phyloP scores from a whole-genome alignment of 1,140 invertebrate species.

The Trichoplusia ni region DNA sequence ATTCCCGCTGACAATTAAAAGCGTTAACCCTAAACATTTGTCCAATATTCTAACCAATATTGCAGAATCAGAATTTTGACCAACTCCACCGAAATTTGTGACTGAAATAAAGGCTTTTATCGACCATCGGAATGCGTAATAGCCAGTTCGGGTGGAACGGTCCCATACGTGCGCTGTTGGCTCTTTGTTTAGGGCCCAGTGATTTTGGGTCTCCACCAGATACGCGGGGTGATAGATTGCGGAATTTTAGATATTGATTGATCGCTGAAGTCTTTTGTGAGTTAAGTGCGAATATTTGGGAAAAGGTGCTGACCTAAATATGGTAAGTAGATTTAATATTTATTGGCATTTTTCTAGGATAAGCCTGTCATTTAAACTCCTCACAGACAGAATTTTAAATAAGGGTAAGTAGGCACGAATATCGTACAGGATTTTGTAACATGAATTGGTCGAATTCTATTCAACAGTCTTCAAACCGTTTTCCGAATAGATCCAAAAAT shows the following conservation, averaged over 20 bases:
- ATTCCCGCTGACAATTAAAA: neutral
- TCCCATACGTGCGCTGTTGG: conserved; percentile 1
- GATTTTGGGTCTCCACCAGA: conserved; percentile 7
- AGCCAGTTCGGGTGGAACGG: neutral
- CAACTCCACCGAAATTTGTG: neutral
- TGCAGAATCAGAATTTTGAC: conserved; percentile 15
- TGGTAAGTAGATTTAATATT: too few relatives aligned
- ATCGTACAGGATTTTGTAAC: too few relatives aligned
- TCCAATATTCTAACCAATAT: neutral
- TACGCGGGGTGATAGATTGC: conserved; percentile 1
- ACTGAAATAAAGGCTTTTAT: conserved; percentile 26
- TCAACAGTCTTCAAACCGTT: too few relatives aligned
- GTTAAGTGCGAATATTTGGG: too few relatives aligned
- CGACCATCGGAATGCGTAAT: conserved; percentile 17
- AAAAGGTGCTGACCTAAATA: too few relatives aligned
- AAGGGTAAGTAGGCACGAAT: too few relatives aligned
- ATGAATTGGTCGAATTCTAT: too few relatives aligned
- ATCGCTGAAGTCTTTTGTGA: conserved; percentile 4
- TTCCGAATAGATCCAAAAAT: too few relatives aligned
- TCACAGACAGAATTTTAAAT: too few relatives aligned
- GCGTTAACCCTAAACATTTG: neutral
- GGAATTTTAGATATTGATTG: conserved; percentile 19
- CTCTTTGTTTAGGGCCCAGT: conserved; percentile 26
- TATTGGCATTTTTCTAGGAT: too few relatives aligned
- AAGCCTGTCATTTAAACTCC: too few relatives aligned